Base-by-base conservation (phyloP, 2,797 vertebrate genomes). In the Myotis daubentonii region DNA sequence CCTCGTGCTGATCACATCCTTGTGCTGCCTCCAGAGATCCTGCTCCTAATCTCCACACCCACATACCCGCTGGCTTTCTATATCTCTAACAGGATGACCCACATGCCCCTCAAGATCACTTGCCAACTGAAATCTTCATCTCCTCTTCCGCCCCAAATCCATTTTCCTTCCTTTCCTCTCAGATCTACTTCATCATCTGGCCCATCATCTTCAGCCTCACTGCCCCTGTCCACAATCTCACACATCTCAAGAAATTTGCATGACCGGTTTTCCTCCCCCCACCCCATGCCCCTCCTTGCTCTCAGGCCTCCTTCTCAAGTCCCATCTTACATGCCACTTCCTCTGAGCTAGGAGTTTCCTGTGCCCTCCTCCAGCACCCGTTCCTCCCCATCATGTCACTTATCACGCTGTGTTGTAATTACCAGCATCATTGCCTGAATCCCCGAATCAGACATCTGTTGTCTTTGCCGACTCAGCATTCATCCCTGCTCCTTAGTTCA, bases 381-480 rank as follows among this genome's bases (percentile, higher is more conserved):
- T 89, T 78, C 55, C 78, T 55, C 38, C 19, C 68, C 13, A 4
- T 60, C 16, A 3, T 30, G 51, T 33, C 33, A 38, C 85, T 86
- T 78, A 71, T 88, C 83, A 91, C 33, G 17, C 4, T 28, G 51
- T 53, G n/a, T 57, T 92, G 33, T 90, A 74, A 80, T 79, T 78
- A 86, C 60, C 55, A 66, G 86, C 17, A 30, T 89, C 65, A 30
- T 28, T 92, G 62, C 79, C 80, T 68, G 72, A 74, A 55, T 92
- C 85, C 79, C 75, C 55, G 65, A 13, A 60, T 83, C 86, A 79
- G 84, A 78, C 20, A 25, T 70, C 65, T 86, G 75, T 38, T 65
- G 28, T 60, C 94, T 75, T 91, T 80, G 75, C 33, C 49, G 60
- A 28, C 51, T 89, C 71, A 83, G 82, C 80, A 60, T 57, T 74